phyloP scores from a whole-genome alignment of 2,113 vertebrate species.

The Nannobrachium achirus region DNA sequence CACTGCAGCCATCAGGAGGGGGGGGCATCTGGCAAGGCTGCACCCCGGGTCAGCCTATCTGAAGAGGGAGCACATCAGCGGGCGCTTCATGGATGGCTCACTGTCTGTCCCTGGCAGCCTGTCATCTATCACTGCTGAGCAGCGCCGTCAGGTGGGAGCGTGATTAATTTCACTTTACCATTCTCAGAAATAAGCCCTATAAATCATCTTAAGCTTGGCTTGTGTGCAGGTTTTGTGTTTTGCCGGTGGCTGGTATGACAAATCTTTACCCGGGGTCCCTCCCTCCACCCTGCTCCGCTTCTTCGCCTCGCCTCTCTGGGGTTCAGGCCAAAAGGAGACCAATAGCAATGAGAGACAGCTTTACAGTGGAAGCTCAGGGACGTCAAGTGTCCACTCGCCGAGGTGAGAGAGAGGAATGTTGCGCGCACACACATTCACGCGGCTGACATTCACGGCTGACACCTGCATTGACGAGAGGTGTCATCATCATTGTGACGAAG shows the following conservation, averaged over 20 bases:
- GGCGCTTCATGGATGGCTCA: slow-evolving; percentile 79
- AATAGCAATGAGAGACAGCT: slow-evolving; percentile 25
- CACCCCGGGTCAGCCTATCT: slow-evolving; percentile 79
- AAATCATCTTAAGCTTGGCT: slow-evolving; percentile 80
- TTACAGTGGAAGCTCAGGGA: slow-evolving; percentile 34
- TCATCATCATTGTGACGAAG: slow-evolving; percentile 20
- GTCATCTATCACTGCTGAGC: slow-evolving; percentile 85
- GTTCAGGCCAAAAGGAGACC: slow-evolving; percentile 39
- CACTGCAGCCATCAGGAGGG: slow-evolving; percentile 59
- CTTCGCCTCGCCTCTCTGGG: slow-evolving; percentile 35
- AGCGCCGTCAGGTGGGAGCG: slow-evolving; percentile 80
- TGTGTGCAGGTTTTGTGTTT: slow-evolving; percentile 63
- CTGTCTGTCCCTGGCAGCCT: slow-evolving; percentile 81
- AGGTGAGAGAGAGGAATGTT: slow-evolving; percentile 6
- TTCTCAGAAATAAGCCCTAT: slow-evolving; percentile 86
- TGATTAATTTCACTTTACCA: slow-evolving; percentile 87
- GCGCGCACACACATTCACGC: neutral
- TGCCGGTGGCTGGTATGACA: slow-evolving; percentile 71
- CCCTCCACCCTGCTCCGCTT: slow-evolving; percentile 44
- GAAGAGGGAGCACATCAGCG: slow-evolving; percentile 69
- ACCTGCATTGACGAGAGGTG: slow-evolving; percentile 33
- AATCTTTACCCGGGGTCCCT: slow-evolving; percentile 74
- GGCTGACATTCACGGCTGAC: neutral
- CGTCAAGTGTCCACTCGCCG: slow-evolving; percentile 38
- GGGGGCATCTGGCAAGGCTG: slow-evolving; percentile 76